Evolutionary conservation across 1,140 invertebrate species (phyloP).

Genomic region (Diorhabda carinulata): DNA sequence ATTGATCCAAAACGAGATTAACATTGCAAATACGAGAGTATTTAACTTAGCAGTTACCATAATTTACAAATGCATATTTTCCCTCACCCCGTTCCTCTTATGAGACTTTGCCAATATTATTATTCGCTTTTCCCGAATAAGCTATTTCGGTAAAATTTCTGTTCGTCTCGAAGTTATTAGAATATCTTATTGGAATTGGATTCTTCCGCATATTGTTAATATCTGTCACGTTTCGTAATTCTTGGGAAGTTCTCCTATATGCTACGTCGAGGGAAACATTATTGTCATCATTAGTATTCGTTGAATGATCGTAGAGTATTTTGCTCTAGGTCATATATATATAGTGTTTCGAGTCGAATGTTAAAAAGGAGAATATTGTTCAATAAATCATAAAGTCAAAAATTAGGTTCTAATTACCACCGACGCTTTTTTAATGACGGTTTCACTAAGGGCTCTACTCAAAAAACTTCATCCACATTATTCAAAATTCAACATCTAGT

Average conservation of each 20-base stretch:
- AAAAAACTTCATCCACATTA: too few relatives aligned
- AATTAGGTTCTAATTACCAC: too few relatives aligned
- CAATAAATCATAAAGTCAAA: too few relatives aligned
- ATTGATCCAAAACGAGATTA: background rate
- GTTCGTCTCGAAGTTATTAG: background rate
- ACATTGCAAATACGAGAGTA: slow-evolving; percentile 2
- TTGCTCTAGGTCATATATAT: background rate
- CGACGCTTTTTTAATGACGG: too few relatives aligned
- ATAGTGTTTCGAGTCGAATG: too few relatives aligned
- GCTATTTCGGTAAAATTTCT: background rate
- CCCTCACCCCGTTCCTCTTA: background rate
- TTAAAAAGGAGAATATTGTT: too few relatives aligned
- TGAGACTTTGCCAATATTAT: slow-evolving; percentile 2
- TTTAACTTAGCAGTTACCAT: slow-evolving; percentile 2
- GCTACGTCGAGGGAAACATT: background rate
- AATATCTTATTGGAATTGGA: slow-evolving; percentile 2
- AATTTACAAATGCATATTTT: slow-evolving; percentile 3
- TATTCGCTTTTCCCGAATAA: background rate
- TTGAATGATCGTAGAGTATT: background rate
- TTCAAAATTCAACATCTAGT: too few relatives aligned
- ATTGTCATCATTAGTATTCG: slow-evolving; percentile 1
- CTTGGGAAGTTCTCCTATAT: background rate
- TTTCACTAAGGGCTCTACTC: too few relatives aligned
- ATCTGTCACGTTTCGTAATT: slow-evolving; percentile 2
- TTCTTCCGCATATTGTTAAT: slow-evolving; percentile 2